Evolutionary conservation across 2,797 vertebrate genomes (phyloP).

Genomic region (Eleutherodactylus coqui): DNA sequence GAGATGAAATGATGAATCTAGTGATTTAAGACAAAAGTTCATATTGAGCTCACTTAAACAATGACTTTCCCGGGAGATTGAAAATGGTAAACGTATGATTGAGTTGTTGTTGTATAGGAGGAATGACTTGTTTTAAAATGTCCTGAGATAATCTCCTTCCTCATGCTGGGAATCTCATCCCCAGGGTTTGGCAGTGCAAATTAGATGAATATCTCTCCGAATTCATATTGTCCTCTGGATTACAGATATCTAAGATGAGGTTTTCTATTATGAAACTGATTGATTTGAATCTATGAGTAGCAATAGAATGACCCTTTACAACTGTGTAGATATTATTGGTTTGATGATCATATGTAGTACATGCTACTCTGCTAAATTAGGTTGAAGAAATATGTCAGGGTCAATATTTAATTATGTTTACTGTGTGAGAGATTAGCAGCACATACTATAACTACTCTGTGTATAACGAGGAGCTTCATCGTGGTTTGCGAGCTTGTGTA

Average conservation of each 20-base stretch:
- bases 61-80: conserved; percentile 55
- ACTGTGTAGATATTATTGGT: neutral
- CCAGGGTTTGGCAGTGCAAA: neutral
- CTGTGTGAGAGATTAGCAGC: no score
- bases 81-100: conserved; percentile 52
- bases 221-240: conserved; percentile 25
- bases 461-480: no score
- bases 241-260: conserved; percentile 7
- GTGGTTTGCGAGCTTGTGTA: no score
- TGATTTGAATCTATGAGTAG: conserved; percentile 36
- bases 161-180: conserved; percentile 10
- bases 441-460: no score
- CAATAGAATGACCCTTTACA: neutral
- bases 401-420: neutral
- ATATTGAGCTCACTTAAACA: conserved; percentile 29
- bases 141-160: conserved; percentile 48
- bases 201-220: conserved; percentile 18
- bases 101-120: conserved; percentile 50
- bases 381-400: neutral
- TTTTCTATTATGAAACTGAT: conserved; percentile 43
- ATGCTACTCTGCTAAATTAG: neutral
- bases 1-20: conserved; percentile 49
- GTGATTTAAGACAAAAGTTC: conserved; percentile 49
- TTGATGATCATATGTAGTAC: neutral
- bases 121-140: conserved; percentile 52